Evolutionary conservation across 2,797 vertebrate species (phyloP).

Genomic region (Petrocephalus sullivani): DNA sequence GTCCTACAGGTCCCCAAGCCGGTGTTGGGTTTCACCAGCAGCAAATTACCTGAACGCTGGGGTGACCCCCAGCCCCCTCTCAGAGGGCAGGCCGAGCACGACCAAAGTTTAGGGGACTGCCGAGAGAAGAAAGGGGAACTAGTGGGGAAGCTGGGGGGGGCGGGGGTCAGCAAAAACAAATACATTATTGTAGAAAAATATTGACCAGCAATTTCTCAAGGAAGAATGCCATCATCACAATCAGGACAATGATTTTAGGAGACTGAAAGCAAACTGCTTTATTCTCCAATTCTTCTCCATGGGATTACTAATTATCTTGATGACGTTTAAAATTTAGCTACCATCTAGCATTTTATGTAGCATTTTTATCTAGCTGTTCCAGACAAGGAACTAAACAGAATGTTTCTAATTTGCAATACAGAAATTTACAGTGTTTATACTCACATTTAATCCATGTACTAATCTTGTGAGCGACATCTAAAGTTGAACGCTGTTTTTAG

Average conservation of each 20-base stretch:
- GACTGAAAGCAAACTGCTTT: not conserved
- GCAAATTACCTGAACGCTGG: slow-evolving; percentile 49
- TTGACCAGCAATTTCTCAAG: slow-evolving; percentile 26
- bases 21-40: slow-evolving; percentile 46
- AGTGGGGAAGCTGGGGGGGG: not conserved
- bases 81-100: not conserved
- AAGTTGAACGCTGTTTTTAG: slow-evolving; percentile 3
- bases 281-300: not conserved
- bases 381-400: not conserved
- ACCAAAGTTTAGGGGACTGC: not conserved
- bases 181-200: slow-evolving; percentile 5
- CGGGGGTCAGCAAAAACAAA: not conserved
- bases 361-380: not conserved
- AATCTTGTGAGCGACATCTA: not conserved
- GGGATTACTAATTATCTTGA: not conserved
- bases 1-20: slow-evolving; percentile 37
- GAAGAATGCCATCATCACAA: slow-evolving; percentile 12
- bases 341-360: not conserved
- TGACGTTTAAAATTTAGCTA: not conserved
- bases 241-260: not conserved
- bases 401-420: not conserved
- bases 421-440: not conserved
- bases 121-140: not conserved
- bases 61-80: slow-evolving; percentile 57
- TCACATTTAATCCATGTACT: not conserved